A percentile compares a stretch with the other conserved stretches of the same genome.
phyloP scores from a whole-genome alignment of 2,113 vertebrate species.

The Montifringilla adamsi region DNA sequence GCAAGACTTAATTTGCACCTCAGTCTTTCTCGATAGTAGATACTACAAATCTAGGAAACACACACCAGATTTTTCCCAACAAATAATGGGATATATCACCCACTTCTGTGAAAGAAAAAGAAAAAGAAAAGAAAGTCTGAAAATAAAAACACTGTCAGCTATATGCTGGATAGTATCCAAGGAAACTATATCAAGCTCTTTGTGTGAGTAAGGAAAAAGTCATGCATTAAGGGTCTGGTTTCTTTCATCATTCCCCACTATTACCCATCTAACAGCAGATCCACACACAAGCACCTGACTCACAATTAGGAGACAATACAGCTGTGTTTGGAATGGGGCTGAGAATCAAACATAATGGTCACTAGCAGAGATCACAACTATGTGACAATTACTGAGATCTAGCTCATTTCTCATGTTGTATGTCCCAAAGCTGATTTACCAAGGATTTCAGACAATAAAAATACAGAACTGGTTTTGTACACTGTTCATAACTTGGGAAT shows the following conservation, averaged over 20 bases:
- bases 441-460: neutral
- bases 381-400: neutral
- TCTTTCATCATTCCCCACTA: neutral
- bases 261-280: neutral
- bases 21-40: neutral
- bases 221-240: neutral
- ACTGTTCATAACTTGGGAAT: neutral
- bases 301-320: neutral
- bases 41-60: neutral
- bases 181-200: neutral
- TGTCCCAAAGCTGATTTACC: neutral
- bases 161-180: conserved; percentile 2
- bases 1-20: neutral
- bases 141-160: neutral
- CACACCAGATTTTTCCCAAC: neutral
- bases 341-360: neutral
- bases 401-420: neutral
- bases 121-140: neutral
- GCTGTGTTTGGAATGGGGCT: neutral
- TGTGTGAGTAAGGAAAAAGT: neutral
- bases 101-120: neutral
- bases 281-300: neutral
- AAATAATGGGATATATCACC: neutral
- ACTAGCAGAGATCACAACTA: neutral
- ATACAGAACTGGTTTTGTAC: neutral